Percentiles rank a stretch among this genome's conserved stretches.
phyloP scores from a whole-genome alignment of 2,888 invertebrate genomes.

The Microctonus brassicae region DNA sequence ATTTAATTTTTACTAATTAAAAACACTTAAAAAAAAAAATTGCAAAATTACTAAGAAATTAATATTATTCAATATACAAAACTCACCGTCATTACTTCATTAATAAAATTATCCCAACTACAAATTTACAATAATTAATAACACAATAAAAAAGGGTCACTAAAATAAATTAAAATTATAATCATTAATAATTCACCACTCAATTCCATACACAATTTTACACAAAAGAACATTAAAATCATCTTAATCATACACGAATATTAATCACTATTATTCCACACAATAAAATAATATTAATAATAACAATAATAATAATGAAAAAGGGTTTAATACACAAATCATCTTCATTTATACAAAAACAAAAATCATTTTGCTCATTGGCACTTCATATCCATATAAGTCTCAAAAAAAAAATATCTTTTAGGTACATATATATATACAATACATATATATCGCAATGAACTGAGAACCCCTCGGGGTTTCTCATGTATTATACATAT shows the following conservation, averaged over 20 bases:
- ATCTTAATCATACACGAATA: not conserved
- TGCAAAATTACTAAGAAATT: too few relatives aligned
- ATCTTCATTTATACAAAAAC: too few relatives aligned
- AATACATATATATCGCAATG: not conserved
- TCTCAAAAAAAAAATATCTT: too few relatives aligned
- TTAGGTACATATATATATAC: not conserved
- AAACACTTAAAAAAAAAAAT: too few relatives aligned
- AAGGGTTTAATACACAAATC: constrained; percentile 1
- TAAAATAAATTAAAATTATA: constrained; percentile 4
- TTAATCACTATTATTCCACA: not conserved
- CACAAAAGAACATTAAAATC: not conserved
- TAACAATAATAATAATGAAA: not conserved
- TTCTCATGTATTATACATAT: not conserved
- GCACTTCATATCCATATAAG: not conserved
- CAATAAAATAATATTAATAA: not conserved
- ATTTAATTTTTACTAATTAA: too few relatives aligned
- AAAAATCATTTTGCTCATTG: constrained; percentile 10
- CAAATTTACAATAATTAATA: too few relatives aligned
- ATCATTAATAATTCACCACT: not conserved
- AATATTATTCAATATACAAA: too few relatives aligned
- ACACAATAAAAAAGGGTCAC: too few relatives aligned
- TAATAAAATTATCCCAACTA: not conserved
- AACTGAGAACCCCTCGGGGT: constrained; percentile 54
- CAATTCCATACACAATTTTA: not conserved
- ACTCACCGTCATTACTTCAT: not conserved